Base-by-base conservation (phyloP, 2,888 invertebrate species). In the Thereva unica region DNA sequence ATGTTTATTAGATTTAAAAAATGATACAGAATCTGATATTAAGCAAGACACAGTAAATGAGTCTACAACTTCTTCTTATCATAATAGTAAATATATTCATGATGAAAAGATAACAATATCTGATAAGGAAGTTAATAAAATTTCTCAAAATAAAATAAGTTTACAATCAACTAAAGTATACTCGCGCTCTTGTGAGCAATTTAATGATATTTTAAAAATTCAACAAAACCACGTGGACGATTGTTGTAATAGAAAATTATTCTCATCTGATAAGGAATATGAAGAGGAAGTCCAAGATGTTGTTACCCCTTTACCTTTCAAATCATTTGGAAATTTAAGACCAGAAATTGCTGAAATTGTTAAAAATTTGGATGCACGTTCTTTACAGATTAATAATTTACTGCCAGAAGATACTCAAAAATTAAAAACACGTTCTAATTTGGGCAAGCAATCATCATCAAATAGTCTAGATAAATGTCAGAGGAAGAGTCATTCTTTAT, bases 201-300 rank as follows among this genome's bases (percentile, higher is more conserved):
- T 23, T 23, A 23, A 23, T 23, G 23, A 23, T 23, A 23, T 23
- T 23, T 23, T 23, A 23, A 23, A 23, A 23, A 23, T 1, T 2
- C 23, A 23, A 23, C 23, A 23, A 23, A 23, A 23, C 23, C 23
- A 23, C 23, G 23, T 23, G 23, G 23, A 23, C 23, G 23, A 23
- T 23, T 23, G 23, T 23, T 23, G 23, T 23, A 23, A 23, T 23
- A 47, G 59, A n/a, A 47, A 35, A 34, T 7, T 42, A 5, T 9
- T 56, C 35, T 42, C 59, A 2, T 38, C 76, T 82, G 41, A 83
- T 83, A 1, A 83, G 83, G 0, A 77, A 82, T 73, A 79, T 82
- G 69, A 83, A 83, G 4, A 83, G 79, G 77, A 79, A 82, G 83
- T 70, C 73, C 78, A 68, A 78, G 86, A 77, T 82, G 82, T 77